Conservation (phyloP, 2,888 invertebrate species). For the Prosapia bicincta region DNA sequence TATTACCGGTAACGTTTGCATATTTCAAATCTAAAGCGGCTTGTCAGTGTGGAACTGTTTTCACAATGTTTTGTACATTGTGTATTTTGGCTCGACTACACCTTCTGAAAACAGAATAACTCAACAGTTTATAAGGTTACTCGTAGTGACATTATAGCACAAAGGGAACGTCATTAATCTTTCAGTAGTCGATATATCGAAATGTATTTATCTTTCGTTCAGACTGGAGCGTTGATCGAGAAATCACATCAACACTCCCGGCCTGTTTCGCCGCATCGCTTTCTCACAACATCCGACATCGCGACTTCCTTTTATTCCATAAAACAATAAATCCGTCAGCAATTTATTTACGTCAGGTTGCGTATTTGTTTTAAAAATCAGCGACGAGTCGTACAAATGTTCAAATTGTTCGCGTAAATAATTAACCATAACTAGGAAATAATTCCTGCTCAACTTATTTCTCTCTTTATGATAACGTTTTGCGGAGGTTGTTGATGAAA, state of each 20-base stretch:
- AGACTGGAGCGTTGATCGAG: neutral
- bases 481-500: no score
- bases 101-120: neutral
- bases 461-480: no score
- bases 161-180: neutral
- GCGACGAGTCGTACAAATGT: no score
- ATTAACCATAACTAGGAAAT: no score
- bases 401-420: no score
- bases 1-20: no score
- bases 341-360: neutral
- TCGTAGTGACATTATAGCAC: neutral
- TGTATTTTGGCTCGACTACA: neutral
- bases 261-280: neutral
- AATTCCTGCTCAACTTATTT: no score
- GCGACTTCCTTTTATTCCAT: neutral
- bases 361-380: neutral
- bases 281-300: conserved; percentile 2
- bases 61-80: no score
- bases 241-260: neutral
- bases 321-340: neutral
- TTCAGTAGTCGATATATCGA: neutral
- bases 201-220: neutral
- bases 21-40: no score
- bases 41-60: no score
- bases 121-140: neutral